phyloP scores from a whole-genome alignment of 2,113 vertebrate species.

The Amazona guildingii region DNA sequence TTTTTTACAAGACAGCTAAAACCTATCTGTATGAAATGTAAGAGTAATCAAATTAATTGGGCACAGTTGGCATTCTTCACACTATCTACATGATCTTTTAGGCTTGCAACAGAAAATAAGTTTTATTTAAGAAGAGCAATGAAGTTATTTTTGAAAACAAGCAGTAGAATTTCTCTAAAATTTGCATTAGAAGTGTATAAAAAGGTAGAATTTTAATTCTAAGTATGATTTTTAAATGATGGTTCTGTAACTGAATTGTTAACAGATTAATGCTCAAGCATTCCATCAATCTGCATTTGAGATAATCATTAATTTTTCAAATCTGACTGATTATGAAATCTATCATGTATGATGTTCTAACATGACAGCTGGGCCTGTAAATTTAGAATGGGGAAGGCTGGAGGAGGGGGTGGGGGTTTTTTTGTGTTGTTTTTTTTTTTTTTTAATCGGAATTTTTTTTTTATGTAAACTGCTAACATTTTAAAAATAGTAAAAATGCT shows the following conservation, averaged over 20 bases:
- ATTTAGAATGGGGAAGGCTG: neutral
- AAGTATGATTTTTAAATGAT: neutral
- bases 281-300: neutral
- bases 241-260: neutral
- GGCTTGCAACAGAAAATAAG: neutral
- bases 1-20: neutral
- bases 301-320: neutral
- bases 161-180: neutral
- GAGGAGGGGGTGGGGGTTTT: neutral
- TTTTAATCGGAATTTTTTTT: neutral
- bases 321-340: neutral
- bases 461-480: neutral
- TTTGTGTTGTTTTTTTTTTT: neutral
- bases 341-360: neutral
- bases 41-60: neutral
- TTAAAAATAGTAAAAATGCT: neutral
- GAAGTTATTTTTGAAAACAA: neutral
- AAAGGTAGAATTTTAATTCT: neutral
- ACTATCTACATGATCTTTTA: neutral
- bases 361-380: neutral
- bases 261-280: neutral
- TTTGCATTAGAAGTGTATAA: neutral
- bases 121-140: neutral
- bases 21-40: neutral
- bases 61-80: neutral